These are phyloP conservation scores for Rhimphoctona megacephalus DNA, from an alignment of 2,888 invertebrate genomes.

Conservation along the genomic window DNA sequence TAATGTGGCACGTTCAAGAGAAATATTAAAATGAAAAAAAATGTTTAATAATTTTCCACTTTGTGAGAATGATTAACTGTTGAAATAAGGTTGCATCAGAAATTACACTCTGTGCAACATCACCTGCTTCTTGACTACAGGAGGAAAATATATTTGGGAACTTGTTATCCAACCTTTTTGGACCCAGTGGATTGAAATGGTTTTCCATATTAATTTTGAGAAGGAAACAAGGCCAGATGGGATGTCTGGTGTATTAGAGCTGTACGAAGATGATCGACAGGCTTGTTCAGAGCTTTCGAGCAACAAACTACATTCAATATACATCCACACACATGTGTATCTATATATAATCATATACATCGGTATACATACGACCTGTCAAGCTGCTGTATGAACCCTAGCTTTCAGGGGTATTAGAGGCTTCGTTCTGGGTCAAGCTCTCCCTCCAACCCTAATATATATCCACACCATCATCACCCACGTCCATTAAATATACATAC, in stretches of 20 bases:
- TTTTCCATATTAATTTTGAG: conserved; percentile 26
- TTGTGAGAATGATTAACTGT: not conserved
- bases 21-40: not conserved
- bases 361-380: conserved; percentile 5
- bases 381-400: conserved; percentile 6
- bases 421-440: conserved; percentile 33
- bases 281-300: conserved; percentile 28
- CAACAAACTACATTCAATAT: conserved; percentile 26
- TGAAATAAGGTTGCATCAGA: not conserved
- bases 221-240: conserved; percentile 6
- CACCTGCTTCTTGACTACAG: not conserved
- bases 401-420: conserved; percentile 51
- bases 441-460: not conserved
- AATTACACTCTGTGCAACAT: not conserved
- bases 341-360: not conserved
- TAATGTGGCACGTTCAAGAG: too few relatives aligned
- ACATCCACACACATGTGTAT: not conserved
- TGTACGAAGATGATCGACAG: conserved; percentile 34
- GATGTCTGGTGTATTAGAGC: conserved; percentile 8
- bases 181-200: conserved; percentile 3
- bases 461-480: conserved; percentile 39
- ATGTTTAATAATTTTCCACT: not conserved
- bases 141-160: not conserved
- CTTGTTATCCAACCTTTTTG: not conserved
- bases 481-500: conserved; percentile 21